These are phyloP conservation scores for Phylloscopus whistleri DNA, from an alignment of 2,113 vertebrate species.

Conservation along the genomic window DNA sequence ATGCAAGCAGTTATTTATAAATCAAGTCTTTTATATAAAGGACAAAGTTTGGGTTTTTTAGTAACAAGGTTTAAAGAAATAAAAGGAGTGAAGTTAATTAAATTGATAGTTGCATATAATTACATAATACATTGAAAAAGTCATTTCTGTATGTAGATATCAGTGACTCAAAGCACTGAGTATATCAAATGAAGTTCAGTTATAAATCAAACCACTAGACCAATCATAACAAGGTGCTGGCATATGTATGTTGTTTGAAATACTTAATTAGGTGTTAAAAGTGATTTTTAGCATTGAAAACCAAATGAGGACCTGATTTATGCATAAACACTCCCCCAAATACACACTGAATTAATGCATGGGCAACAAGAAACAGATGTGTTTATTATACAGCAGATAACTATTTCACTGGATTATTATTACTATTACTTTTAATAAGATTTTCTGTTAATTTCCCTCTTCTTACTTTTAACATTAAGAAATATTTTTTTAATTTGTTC, in stretches of 20 bases:
- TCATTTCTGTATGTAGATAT: not conserved
- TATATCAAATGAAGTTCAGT: not conserved
- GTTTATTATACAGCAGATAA: not conserved
- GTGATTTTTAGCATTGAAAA: not conserved
- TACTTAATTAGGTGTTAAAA: not conserved
- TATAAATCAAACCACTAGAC: not conserved
- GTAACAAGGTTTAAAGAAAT: not conserved
- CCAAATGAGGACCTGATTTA: not conserved
- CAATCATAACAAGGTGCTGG: not conserved
- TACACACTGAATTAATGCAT: not conserved
- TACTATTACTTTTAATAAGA: not conserved
- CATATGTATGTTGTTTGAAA: not conserved
- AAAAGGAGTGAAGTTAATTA: not conserved
- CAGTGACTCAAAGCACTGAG: not conserved
- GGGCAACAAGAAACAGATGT: not conserved
- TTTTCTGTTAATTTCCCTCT: not conserved
- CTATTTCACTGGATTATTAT: not conserved
- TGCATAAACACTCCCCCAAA: not conserved
- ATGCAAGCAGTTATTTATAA: not conserved
- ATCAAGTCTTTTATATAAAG: not conserved
- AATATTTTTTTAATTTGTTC: not conserved
- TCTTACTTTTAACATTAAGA: not conserved
- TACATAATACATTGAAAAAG: not conserved
- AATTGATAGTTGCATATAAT: not conserved
- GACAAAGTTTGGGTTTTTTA: not conserved